Base-by-base conservation (phyloP, 2,797 vertebrate species). In the Coreius guichenoti region DNA sequence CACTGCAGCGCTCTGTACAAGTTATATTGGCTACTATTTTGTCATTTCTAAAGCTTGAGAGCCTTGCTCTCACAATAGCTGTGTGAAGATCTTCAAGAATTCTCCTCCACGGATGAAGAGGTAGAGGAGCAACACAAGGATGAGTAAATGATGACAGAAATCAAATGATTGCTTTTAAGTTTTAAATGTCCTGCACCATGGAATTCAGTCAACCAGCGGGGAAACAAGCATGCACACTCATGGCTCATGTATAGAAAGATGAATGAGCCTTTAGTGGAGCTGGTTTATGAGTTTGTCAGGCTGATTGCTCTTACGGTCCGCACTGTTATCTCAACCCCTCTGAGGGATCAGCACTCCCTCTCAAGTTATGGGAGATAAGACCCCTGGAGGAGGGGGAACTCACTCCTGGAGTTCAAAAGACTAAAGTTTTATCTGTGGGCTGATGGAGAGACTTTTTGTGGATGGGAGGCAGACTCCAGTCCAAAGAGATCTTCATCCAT, bases 291-390 rank as follows among this genome's bases (percentile, higher is more conserved):
- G 81, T 73, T 78, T 90, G 91, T 91, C 90, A 88, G 84, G 58
- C 83, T 88, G 83, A 87, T 89, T 74, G 87, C 73, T 85, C 85
- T 82, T 88, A 88, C 88, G 86, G 89, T 87, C 86, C 67, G 61
- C 85, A 81, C 87, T 92, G 90, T 94, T 95, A 95, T 94, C 94
- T 95, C 91, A 88, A 92, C 93, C 90, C 89, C 91, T 92, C 87
- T 11, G 84, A 88, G 79, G 92, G 91, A 94, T 95, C 95, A 94
- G 95, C 95, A 94, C 95, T 93, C 92, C 91, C 94, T 92, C 94
- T 95, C 93, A 94, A 92, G 91, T 89, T 92, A 95, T 95, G 94
- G 94, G 91, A 96, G 95, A 96, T 96, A 95, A 96, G 95, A 93
- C 89, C 89, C 79, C 84, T 82, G 88, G 16, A 91, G 91, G 93